These are phyloP conservation scores for Melieria picta DNA, from an alignment of 2,888 invertebrate species.

Conservation along the genomic window DNA sequence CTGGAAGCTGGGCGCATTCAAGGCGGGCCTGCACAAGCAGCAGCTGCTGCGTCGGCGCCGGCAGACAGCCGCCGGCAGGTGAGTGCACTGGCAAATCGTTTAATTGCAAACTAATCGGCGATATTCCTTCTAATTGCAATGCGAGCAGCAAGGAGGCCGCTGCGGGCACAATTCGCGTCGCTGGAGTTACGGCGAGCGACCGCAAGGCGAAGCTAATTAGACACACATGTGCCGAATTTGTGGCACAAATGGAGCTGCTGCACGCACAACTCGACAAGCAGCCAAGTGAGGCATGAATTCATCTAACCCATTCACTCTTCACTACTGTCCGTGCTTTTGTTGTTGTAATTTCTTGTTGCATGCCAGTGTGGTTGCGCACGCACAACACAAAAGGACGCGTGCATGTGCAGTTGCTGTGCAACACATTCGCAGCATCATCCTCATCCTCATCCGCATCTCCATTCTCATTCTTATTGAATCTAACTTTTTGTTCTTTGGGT, in stretches of 20 bases:
- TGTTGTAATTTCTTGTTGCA: no score
- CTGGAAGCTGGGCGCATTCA: no score
- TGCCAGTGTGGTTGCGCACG: not conserved
- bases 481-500: not conserved
- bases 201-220: slow-evolving; percentile 40
- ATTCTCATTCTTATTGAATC: not conserved
- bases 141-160: slow-evolving; percentile 14
- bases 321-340: no score
- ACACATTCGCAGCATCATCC: not conserved
- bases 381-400: not conserved
- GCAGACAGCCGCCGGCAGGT: not conserved
- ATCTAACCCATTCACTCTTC: no score
- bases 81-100: not conserved
- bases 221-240: slow-evolving; percentile 41
- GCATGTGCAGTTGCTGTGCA: not conserved
- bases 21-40: no score
- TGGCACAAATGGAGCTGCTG: slow-evolving; percentile 34
- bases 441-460: not conserved
- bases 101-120: not conserved
- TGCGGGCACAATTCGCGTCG: not conserved
- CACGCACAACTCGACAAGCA: slow-evolving; percentile 33
- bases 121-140: not conserved
- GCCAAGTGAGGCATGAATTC: slow-evolving; percentile 37
- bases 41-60: no score
- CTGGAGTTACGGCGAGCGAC: not conserved